Conservation (phyloP, 2,888 invertebrate genomes). For the Heteromyza rotundicornis region DNA sequence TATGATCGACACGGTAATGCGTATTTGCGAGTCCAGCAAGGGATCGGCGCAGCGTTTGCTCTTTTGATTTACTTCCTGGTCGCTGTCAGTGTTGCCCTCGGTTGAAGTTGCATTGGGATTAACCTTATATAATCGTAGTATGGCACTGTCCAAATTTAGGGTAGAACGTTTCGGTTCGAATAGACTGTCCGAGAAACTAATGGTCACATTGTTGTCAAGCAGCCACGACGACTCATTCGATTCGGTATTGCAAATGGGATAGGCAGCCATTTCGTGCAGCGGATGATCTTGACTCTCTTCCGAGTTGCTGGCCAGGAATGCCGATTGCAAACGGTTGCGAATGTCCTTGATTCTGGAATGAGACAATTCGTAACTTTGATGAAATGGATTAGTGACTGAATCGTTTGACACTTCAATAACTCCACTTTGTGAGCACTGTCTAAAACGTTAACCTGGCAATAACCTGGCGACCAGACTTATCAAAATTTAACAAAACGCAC, state of each 20-base stretch:
- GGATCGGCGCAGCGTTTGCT: slow-evolving; percentile 39
- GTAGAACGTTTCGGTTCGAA: slow-evolving; percentile 49
- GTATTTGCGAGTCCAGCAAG: slow-evolving; percentile 54
- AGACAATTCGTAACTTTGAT: too few species aligned
- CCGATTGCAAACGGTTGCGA: slow-evolving; percentile 47
- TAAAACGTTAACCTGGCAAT: too few species aligned
- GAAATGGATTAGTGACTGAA: too few species aligned
- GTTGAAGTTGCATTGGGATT: slow-evolving; percentile 46
- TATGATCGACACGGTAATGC: slow-evolving; percentile 59
- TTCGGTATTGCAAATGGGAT: slow-evolving; percentile 57
- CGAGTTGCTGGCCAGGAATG: slow-evolving; percentile 43
- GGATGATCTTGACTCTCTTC: slow-evolving; percentile 44
- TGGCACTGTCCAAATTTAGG: slow-evolving; percentile 55
- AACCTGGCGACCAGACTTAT: neutral
- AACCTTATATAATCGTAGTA: slow-evolving; percentile 54
- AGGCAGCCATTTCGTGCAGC: slow-evolving; percentile 58
- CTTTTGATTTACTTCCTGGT: slow-evolving; percentile 17
- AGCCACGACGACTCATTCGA: slow-evolving; percentile 54
- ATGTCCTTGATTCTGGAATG: slow-evolving; percentile 52
- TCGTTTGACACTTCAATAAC: too few species aligned
- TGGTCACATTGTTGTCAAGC: slow-evolving; percentile 54
- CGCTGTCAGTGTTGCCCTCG: slow-evolving; percentile 14
- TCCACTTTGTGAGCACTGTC: too few species aligned
- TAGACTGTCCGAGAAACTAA: slow-evolving; percentile 56
- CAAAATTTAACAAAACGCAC: neutral